Evolutionary conservation across 2,797 vertebrate species (phyloP), one percentile per base, ranked within the genome.

Genomic region (Chaetodon trifasciatus): DNA sequence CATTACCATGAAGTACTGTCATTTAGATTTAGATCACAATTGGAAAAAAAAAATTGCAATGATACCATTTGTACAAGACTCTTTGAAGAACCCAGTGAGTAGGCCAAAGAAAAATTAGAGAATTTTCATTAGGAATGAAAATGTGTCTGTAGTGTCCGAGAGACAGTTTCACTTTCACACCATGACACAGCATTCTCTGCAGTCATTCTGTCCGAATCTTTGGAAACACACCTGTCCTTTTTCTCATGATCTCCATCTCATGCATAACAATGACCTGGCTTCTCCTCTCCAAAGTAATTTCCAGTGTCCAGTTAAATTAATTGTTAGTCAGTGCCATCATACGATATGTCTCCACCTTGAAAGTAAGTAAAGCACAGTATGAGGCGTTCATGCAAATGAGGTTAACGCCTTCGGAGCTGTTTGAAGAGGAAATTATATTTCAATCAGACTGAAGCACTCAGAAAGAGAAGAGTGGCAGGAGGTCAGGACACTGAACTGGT

Each of bases 341-440:
- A 72, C 79, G 57, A 78, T 70, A 68, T 52, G 55, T 78, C 74
- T 76, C 74, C 79, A 77, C 68, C 39, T 35, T 39, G 46, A 78
- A 69, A 60, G 50, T 39, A 77, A 70, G 73, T 69, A 70, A 68
- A 35, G 37, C 16, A 32, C 24, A 42, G 40, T 53, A 40, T 67
- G 65, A 85, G 50, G 44, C 23, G 1, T 64, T 74, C 23, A 79
- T 86, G 50, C 70, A 83, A 83, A 79, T 79, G n/a, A 85, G 69
- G 71, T 78, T 70, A 84, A 86, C 78, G 73, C 64, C 61, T 70
- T 78, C 28, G 64, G 69, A 75, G 71, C 71, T 74, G 63, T 76
- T 82, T 70, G 39, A 85, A 68, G 70, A 77, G 78, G 84, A 79
- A 82, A 85, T 83, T 64, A 79, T 71, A 70, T 73, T 84, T 72